phyloP scores from a whole-genome alignment of 2,888 invertebrate genomes.

The Eupithecia dodoneata region DNA sequence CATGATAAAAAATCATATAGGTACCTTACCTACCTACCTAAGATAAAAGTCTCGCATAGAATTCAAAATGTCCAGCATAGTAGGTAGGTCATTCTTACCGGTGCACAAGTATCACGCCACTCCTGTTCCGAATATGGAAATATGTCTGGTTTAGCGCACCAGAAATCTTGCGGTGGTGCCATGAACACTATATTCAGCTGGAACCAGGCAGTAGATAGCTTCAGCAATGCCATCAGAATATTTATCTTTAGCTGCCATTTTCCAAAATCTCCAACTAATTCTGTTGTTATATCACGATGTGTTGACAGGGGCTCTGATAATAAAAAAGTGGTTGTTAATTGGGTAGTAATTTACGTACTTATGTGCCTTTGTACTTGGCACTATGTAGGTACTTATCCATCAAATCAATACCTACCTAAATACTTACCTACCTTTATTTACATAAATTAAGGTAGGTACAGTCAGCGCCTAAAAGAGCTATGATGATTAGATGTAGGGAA shows the following conservation, averaged over 20 bases:
- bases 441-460: no score
- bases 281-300: conserved; percentile 59
- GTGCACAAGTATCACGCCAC: conserved; percentile 75
- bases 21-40: no score
- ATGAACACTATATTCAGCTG: conserved; percentile 86
- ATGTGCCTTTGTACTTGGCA: no score
- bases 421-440: no score
- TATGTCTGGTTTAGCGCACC: conserved; percentile 76
- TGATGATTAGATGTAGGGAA: no score
- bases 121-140: conserved; percentile 63
- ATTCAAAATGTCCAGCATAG: no score
- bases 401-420: no score
- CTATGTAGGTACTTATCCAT: no score
- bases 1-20: no score
- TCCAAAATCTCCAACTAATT: conserved; percentile 83
- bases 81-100: conserved; percentile 58
- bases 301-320: background rate
- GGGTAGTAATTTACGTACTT: background rate
- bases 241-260: conserved; percentile 84
- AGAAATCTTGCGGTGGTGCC: conserved; percentile 85
- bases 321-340: background rate
- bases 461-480: no score
- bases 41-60: no score
- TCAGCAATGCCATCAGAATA: conserved; percentile 82
- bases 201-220: conserved; percentile 85